Conservation (phyloP, 2,797 vertebrate genomes). For the Rachycentron canadum region DNA sequence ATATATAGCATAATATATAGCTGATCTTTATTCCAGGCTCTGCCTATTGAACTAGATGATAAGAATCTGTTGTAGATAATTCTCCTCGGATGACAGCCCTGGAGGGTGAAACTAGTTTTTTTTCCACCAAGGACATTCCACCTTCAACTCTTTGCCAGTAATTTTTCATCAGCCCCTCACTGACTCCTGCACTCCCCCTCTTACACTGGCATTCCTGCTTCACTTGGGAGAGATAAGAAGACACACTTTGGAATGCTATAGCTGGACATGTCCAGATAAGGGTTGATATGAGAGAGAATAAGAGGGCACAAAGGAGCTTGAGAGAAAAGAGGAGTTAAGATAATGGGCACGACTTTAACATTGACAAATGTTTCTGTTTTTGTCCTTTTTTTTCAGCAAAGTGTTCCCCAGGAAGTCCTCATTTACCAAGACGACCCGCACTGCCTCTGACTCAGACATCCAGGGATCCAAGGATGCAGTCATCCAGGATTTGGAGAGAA, state of each 20-base stretch:
- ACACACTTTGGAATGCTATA: constrained; percentile 70
- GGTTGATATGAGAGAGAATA: constrained; percentile 17
- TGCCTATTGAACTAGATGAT: constrained; percentile 30
- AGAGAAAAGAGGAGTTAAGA: constrained; percentile 32
- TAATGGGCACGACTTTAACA: not conserved
- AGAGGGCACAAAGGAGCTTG: not conserved
- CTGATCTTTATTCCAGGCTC: not conserved
- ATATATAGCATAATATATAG: too few relatives aligned
- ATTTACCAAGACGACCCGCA: constrained; percentile 86
- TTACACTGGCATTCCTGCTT: constrained; percentile 73
- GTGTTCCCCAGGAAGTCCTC: constrained; percentile 83
- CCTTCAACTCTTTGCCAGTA: constrained; percentile 58
- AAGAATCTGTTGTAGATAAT: constrained; percentile 39
- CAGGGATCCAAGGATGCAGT: constrained; percentile 98
- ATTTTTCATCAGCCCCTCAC: constrained; percentile 67
- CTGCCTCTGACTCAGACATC: constrained; percentile 95
- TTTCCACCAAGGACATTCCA: constrained; percentile 58
- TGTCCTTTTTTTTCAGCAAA: constrained; percentile 64
- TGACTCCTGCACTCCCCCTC: constrained; percentile 45
- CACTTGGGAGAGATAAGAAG: constrained; percentile 75
- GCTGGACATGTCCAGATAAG: constrained; percentile 74
- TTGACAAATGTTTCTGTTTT: constrained; percentile 27
- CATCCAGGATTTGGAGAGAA: constrained; percentile 98
- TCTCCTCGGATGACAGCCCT: constrained; percentile 34
- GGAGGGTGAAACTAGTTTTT: constrained; percentile 10